Percentiles rank a stretch among this genome's conserved stretches.
These are phyloP conservation scores for Xylocampa areola DNA, from an alignment of 2,888 invertebrate species.

Conservation along the genomic window DNA sequence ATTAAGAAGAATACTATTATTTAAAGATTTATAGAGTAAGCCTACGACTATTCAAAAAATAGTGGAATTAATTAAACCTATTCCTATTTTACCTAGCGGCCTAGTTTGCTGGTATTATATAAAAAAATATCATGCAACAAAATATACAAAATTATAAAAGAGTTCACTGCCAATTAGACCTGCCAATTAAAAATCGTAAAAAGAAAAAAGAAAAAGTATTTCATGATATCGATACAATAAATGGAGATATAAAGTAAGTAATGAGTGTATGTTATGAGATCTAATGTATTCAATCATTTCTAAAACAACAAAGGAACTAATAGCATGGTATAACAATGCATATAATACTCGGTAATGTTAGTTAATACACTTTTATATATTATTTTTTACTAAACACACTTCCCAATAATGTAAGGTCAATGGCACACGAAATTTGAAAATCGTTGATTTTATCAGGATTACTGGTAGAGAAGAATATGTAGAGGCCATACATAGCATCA, in stretches of 20 bases:
- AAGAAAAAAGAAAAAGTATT: conserved; percentile 21
- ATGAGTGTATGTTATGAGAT: too few species aligned
- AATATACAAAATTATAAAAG: conserved; percentile 5
- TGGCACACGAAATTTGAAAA: background rate
- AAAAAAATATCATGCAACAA: background rate
- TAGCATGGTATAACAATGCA: background rate
- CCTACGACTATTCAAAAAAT: too few species aligned
- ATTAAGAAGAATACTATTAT: too few species aligned
- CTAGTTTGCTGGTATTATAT: background rate
- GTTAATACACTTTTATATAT: too few species aligned
- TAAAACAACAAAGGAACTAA: background rate
- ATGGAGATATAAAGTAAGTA: conserved; percentile 6
- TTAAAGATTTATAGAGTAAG: too few species aligned
- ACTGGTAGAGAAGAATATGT: too few species aligned
- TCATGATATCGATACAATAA: conserved; percentile 22
- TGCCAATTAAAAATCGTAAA: conserved; percentile 25
- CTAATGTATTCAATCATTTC: too few species aligned
- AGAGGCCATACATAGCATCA: too few species aligned
- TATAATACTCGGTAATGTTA: conserved; percentile 1
- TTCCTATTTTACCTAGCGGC: too few species aligned
- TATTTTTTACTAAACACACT: conserved; percentile 5
- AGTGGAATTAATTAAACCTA: too few species aligned
- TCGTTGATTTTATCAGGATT: background rate
- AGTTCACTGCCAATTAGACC: conserved; percentile 1
- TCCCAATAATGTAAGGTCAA: background rate